Base-by-base conservation (phyloP, 2,888 invertebrate genomes). In the Nymphalis c-album region DNA sequence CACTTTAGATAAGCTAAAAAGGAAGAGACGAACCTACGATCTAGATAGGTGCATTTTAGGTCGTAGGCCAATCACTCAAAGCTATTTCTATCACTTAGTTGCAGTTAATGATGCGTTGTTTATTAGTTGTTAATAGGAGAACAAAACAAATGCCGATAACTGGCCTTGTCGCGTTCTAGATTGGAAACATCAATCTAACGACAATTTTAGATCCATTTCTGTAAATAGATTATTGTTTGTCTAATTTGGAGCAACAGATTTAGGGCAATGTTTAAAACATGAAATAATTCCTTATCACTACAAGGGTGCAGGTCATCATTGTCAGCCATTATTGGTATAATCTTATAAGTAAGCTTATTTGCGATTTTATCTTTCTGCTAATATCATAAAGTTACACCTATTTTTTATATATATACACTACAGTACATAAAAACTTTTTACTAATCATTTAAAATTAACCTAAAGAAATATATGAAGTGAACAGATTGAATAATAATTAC, bases 141-240 rank as follows among this genome's bases (percentile, higher is more conserved):
- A 83, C 80, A 80, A 80, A 82, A 84, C 83, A 79, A 75, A 77
- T 75, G 74, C 69, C 64, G 76, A 78, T 78, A 80, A 82, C 78
- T 85, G 85, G 81, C 87, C 89, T 89, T 89, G 87, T 85, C 85
- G 80, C 71, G 76, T 75, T 80, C 75, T 77, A 83, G 83, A 87
- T 86, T 83, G 77, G 75, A 69, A 71, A 76, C 77, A 83, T 86
- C 82, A 84, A 85, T 86, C 87, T 85, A 75, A 77, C 17, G 51
- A 74, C 78, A 75, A 80, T 80, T 82, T 83, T 79, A 80, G 77
- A 77, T 79, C 73, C 67, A 74, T 71, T 76, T 78, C 79, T 81
- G 78, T 78, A 80, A 81, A 83, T 80, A 80, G 82, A 80, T 76
- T 75, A 77, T 71, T 76, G 72, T 74, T 79, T 80, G 69, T 78